A percentile compares a stretch with the other conserved stretches of the same genome.
These are phyloP conservation scores for Balearica regulorum DNA, from an alignment of 2,797 vertebrate genomes.

Conservation along the genomic window DNA sequence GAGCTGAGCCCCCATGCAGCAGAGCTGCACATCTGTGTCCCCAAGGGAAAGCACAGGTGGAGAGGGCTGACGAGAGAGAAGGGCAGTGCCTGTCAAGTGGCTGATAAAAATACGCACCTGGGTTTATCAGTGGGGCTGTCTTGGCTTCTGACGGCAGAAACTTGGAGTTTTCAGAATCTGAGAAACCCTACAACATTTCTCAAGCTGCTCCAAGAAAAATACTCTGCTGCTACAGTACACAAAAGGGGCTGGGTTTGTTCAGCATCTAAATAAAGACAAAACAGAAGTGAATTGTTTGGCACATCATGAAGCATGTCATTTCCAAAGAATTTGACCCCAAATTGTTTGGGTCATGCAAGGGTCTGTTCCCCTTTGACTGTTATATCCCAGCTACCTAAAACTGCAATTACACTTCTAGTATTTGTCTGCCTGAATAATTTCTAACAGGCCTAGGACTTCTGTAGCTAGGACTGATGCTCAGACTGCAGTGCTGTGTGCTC, in stretches of 20 bases:
- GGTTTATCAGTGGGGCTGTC: background rate
- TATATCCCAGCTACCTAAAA: background rate
- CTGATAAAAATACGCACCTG: background rate
- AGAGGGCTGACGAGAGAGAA: background rate
- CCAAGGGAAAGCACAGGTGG: background rate
- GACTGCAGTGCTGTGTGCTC: background rate
- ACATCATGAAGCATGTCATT: background rate
- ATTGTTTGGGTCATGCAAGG: background rate
- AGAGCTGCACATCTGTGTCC: background rate
- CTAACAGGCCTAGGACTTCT: background rate
- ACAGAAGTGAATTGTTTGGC: background rate
- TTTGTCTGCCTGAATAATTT: background rate
- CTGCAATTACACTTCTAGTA: background rate
- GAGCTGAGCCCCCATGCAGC: background rate
- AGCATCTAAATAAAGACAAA: background rate
- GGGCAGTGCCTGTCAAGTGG: fast-evolving
- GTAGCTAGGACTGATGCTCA: background rate
- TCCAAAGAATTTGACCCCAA: background rate
- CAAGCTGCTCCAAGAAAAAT: background rate
- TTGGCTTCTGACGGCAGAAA: background rate
- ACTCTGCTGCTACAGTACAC: background rate
- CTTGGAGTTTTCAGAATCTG: background rate
- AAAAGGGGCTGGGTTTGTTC: background rate
- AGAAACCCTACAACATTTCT: background rate
- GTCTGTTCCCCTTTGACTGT: background rate